These are phyloP conservation scores for Streptopelia turtur DNA, from an alignment of 2,797 vertebrate genomes.

Conservation along the genomic window DNA sequence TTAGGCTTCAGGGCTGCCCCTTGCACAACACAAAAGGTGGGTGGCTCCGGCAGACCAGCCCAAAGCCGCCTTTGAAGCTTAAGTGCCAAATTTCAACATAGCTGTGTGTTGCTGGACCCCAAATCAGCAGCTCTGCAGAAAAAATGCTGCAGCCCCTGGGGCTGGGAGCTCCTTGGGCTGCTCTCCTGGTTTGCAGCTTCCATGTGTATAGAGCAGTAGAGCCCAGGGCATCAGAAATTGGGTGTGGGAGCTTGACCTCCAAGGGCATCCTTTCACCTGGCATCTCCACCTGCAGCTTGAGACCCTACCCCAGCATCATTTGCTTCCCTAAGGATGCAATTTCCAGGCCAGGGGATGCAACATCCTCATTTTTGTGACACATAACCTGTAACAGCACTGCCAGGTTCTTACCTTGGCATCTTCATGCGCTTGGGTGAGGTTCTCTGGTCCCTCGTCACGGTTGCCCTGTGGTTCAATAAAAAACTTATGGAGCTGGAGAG, in stretches of 20 bases:
- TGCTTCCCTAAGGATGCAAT: background rate
- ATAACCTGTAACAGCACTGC: background rate
- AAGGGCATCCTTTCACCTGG: background rate
- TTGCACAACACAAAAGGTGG: background rate
- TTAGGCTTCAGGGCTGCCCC: background rate
- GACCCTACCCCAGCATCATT: background rate
- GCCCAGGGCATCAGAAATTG: background rate
- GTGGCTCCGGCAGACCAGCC: background rate
- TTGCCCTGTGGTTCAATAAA: constrained; percentile 82
- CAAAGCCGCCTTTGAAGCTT: background rate
- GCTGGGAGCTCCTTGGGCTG: background rate
- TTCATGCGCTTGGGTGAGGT: constrained; percentile 80
- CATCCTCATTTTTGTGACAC: background rate
- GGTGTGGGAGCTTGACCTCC: background rate
- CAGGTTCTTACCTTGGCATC: constrained; percentile 88
- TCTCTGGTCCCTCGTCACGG: constrained; percentile 87
- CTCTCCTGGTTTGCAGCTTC: background rate
- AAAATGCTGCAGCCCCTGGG: background rate
- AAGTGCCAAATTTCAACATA: background rate
- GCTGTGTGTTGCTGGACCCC: background rate
- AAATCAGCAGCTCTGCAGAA: background rate
- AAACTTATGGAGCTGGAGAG: background rate
- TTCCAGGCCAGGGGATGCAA: background rate
- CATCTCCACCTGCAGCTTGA: background rate
- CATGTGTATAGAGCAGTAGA: fast-evolving